phyloP scores from a whole-genome alignment of 1,140 invertebrate species.

The Papilio helenus region DNA sequence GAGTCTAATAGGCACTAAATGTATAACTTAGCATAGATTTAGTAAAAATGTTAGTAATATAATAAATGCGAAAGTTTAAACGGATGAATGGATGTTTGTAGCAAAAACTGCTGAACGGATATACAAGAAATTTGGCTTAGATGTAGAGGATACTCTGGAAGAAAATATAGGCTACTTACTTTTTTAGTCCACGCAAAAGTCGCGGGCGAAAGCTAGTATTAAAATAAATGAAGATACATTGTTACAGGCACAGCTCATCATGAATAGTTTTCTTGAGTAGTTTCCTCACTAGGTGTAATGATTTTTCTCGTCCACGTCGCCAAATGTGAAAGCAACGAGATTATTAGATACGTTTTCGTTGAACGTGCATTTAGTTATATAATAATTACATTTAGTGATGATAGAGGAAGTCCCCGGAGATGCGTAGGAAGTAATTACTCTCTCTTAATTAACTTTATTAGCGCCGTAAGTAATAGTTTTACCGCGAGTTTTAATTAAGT shows the following conservation, averaged over 20 bases:
- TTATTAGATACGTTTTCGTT: conserved; percentile 32
- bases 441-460: conserved; percentile 36
- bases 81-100: too few species aligned
- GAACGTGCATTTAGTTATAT: conserved; percentile 34
- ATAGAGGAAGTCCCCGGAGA: conserved; percentile 29
- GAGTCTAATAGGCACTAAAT: neutral
- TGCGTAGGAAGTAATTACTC: conserved; percentile 35
- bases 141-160: too few species aligned
- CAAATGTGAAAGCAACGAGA: conserved; percentile 23
- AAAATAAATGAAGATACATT: neutral
- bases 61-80: too few species aligned
- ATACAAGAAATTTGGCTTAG: too few species aligned
- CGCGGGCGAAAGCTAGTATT: neutral
- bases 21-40: neutral
- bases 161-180: too few species aligned
- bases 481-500: conserved; percentile 14
- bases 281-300: neutral
- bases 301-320: conserved; percentile 17
- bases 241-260: neutral
- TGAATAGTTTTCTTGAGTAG: conserved; percentile 23
- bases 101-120: too few species aligned
- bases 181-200: too few species aligned
- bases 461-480: conserved; percentile 24
- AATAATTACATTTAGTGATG: conserved; percentile 37
- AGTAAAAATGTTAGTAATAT: neutral